Percentiles rank a stretch among this genome's conserved stretches.
Evolutionary conservation across 2,888 invertebrate species (phyloP).

Genomic region (Diaprepes abbreviatus): DNA sequence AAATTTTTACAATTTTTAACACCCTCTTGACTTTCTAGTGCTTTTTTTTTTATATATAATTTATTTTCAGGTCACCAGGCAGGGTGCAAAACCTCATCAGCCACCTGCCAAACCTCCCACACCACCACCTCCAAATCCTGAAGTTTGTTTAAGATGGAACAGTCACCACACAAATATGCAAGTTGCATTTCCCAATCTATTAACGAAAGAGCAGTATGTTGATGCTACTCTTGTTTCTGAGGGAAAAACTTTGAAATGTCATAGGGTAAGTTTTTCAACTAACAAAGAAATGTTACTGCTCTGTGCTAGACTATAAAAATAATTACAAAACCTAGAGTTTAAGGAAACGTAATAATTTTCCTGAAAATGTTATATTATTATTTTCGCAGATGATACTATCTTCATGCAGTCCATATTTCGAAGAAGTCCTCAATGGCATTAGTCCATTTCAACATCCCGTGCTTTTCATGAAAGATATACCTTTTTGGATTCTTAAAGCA

Average conservation of each 20-base stretch:
- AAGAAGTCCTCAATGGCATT: slow-evolving; percentile 67
- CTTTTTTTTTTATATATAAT: too few relatives aligned
- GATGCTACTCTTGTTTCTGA: slow-evolving; percentile 72
- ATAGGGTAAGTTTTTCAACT: slow-evolving; percentile 65
- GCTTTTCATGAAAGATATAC: slow-evolving; percentile 68
- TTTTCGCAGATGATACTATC: slow-evolving; percentile 69
- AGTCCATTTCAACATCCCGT: slow-evolving; percentile 69
- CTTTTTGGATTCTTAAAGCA: slow-evolving; percentile 69
- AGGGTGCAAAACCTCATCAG: slow-evolving; percentile 49
- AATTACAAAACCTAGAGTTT: too few relatives aligned
- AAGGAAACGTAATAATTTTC: background rate
- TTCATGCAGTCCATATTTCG: slow-evolving; percentile 70
- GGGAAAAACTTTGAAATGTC: slow-evolving; percentile 70
- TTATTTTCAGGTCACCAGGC: slow-evolving; percentile 60
- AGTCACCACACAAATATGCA: slow-evolving; percentile 72
- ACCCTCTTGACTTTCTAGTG: too few relatives aligned
- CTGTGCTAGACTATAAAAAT: too few relatives aligned
- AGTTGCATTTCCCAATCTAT: slow-evolving; percentile 68
- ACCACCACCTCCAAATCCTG: slow-evolving; percentile 51
- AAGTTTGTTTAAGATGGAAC: slow-evolving; percentile 71
- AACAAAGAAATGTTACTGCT: too few relatives aligned
- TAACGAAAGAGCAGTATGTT: slow-evolving; percentile 70
- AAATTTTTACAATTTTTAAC: too few relatives aligned
- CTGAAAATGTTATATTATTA: too few relatives aligned
- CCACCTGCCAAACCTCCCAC: slow-evolving; percentile 41